phyloP scores from a whole-genome alignment of 2,888 invertebrate species.

The Reticulitermes lucifugus region DNA sequence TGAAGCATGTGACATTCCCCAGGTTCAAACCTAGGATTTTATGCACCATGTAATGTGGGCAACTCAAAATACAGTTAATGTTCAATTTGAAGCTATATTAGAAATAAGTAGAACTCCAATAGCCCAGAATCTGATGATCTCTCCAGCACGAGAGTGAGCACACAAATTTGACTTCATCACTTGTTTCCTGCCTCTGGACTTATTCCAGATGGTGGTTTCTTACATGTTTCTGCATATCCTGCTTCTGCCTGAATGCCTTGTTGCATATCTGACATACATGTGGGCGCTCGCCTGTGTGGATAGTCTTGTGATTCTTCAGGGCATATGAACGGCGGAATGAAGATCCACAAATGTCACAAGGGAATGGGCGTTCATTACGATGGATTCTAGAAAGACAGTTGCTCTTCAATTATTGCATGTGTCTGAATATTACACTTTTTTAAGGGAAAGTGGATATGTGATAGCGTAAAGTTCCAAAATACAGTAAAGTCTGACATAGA shows the following conservation, averaged over 20 bases:
- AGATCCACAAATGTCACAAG: slow-evolving; percentile 65
- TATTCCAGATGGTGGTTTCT: background rate
- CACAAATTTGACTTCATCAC: background rate
- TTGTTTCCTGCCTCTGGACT: background rate
- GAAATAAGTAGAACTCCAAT: too few relatives aligned
- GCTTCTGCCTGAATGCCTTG: slow-evolving; percentile 53
- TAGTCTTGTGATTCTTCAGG: slow-evolving; percentile 58
- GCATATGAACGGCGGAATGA: slow-evolving; percentile 63
- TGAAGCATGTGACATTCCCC: too few relatives aligned
- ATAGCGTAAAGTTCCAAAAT: too few relatives aligned
- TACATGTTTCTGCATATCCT: slow-evolving; percentile 45
- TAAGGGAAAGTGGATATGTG: too few relatives aligned
- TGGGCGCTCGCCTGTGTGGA: slow-evolving; percentile 57
- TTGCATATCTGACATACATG: slow-evolving; percentile 58
- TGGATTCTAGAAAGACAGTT: slow-evolving; percentile 58
- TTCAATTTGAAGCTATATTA: too few relatives aligned
- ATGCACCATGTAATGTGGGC: too few relatives aligned
- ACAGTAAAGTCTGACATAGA: too few relatives aligned
- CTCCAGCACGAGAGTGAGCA: too few relatives aligned
- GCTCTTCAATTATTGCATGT: background rate
- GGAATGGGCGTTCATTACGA: slow-evolving; percentile 63
- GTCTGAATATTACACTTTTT: too few relatives aligned
- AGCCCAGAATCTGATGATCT: too few relatives aligned
- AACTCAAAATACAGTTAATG: too few relatives aligned
- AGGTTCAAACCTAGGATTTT: too few relatives aligned